phyloP scores from a whole-genome alignment of 2,113 vertebrate genomes.

The Tenrec ecaudatus region DNA sequence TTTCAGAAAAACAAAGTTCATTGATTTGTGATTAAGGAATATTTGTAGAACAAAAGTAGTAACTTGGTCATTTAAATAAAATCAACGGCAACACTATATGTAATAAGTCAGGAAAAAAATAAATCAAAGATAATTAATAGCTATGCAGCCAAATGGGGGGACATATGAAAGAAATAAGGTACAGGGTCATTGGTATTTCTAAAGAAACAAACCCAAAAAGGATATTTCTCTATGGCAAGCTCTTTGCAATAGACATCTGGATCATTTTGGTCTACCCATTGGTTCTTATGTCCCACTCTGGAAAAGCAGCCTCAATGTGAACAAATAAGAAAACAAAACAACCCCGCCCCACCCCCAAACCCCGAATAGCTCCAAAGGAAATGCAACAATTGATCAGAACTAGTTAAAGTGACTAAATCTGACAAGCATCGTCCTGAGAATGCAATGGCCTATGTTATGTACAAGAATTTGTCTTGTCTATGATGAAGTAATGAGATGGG shows the following conservation, averaged over 20 bases:
- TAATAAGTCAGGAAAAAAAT: background rate
- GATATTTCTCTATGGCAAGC: background rate
- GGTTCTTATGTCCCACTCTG: background rate
- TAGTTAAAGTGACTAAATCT: conserved; percentile 58
- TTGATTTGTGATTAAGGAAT: conserved; percentile 13
- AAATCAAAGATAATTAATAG: conserved; percentile 19
- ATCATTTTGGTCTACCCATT: background rate
- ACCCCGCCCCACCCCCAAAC: background rate
- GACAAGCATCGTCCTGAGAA: background rate
- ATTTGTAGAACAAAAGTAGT: conserved; percentile 29
- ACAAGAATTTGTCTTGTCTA: background rate
- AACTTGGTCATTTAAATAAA: conserved; percentile 35
- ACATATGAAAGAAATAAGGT: conserved; percentile 44
- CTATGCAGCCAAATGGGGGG: conserved; percentile 35
- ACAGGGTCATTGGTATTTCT: background rate
- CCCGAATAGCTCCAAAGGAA: background rate
- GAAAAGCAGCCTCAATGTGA: background rate
- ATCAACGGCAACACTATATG: background rate
- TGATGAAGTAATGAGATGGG: background rate
- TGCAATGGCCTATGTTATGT: background rate
- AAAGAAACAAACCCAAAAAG: conserved; percentile 42
- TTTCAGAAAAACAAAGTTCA: background rate
- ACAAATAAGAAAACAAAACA: background rate
- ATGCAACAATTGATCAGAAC: conserved; percentile 51
- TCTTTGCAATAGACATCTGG: conserved; percentile 35